These are phyloP conservation scores for Cremastobaeus sp. DNA, from an alignment of 2,888 invertebrate species.

Conservation along the genomic window DNA sequence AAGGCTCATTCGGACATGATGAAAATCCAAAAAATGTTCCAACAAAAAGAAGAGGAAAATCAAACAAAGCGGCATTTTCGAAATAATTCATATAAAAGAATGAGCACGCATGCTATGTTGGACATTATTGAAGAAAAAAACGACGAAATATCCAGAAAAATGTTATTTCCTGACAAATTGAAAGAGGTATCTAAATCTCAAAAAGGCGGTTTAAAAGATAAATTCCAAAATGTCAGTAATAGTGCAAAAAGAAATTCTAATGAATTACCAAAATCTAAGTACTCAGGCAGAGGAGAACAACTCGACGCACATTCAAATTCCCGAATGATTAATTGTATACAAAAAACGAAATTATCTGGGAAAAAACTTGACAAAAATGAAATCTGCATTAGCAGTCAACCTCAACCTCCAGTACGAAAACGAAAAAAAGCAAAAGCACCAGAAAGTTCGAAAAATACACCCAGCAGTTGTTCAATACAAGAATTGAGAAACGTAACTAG, in stretches of 20 bases:
- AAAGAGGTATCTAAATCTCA: conserved; percentile 66
- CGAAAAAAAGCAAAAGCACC: conserved; percentile 58
- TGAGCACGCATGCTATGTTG: conserved; percentile 12
- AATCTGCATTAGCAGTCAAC: conserved; percentile 49
- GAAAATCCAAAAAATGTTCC: conserved; percentile 73
- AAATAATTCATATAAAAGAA: background rate
- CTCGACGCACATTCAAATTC: too few species aligned
- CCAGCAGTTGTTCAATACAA: background rate
- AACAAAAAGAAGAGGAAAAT: conserved; percentile 60
- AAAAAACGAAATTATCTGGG: conserved; percentile 22
- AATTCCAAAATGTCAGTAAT: conserved; percentile 2
- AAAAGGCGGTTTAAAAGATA: conserved; percentile 55
- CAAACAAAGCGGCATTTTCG: conserved; percentile 50
- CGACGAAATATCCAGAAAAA: conserved; percentile 66
- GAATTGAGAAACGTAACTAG: conserved; percentile 10
- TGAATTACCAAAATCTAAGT: conserved; percentile 7
- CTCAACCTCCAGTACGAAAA: conserved; percentile 63
- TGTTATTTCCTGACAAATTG: conserved; percentile 68
- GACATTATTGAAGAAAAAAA: conserved; percentile 63
- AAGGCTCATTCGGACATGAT: conserved; percentile 71
- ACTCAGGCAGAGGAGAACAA: conserved; percentile 40
- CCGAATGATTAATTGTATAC: conserved; percentile 10
- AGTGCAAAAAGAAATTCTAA: conserved; percentile 41
- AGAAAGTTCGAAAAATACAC: conserved; percentile 30
- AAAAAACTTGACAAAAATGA: conserved; percentile 34